Evolutionary conservation across 2,113 vertebrate genomes (phyloP).

Genomic region (Ceyx melanurus): DNA sequence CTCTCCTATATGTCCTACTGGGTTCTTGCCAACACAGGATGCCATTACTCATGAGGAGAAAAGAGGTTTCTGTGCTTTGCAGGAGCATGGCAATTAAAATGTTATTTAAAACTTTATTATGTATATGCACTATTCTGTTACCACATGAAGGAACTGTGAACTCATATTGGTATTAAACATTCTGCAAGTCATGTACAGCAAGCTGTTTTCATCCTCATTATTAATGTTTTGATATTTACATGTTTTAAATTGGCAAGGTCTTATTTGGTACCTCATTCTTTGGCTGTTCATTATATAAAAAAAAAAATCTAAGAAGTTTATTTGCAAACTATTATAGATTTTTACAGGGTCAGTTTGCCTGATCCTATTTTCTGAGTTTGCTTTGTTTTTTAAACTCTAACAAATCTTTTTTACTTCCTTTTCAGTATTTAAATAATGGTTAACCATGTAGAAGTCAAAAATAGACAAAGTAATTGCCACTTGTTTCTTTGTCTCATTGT

Average conservation of each 20-base stretch:
- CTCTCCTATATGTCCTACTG: background rate
- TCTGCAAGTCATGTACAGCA: background rate
- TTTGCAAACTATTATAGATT: background rate
- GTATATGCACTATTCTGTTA: background rate
- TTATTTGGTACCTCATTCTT: background rate
- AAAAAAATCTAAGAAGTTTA: background rate
- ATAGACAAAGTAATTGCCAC: slow-evolving; percentile 50
- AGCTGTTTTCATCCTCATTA: background rate
- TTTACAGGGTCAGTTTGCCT: background rate
- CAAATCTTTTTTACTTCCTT: background rate
- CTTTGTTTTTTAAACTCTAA: background rate
- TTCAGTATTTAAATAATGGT: slow-evolving; percentile 55
- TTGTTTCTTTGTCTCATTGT: slow-evolving; percentile 45
- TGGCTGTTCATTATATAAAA: background rate
- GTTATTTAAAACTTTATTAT: background rate
- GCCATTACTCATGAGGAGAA: background rate
- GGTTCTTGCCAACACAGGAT: background rate
- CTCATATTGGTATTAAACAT: background rate
- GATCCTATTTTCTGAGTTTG: background rate
- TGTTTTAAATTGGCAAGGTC: background rate
- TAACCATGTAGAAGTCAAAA: slow-evolving; percentile 58
- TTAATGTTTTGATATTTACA: background rate
- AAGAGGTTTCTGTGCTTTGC: background rate
- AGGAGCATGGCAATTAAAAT: background rate
- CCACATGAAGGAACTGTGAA: background rate